Percentiles rank a stretch among this genome's conserved stretches.
These are phyloP conservation scores for Amphiprion clarkii DNA, from an alignment of 2,797 vertebrate species.

Conservation along the genomic window DNA sequence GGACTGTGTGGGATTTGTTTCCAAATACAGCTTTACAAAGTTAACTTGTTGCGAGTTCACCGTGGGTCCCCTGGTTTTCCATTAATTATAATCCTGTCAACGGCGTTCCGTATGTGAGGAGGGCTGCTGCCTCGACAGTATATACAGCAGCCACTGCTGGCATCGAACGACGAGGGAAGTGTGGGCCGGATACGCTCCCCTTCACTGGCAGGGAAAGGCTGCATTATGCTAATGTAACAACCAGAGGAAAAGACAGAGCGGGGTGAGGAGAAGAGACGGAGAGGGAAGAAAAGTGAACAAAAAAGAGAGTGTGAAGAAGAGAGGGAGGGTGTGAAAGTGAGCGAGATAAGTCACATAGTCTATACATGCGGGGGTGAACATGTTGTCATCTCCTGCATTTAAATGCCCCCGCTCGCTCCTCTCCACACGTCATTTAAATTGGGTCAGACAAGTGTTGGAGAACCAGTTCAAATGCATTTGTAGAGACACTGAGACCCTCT, in stretches of 20 bases:
- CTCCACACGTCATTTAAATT: constrained; percentile 73
- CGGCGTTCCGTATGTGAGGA: constrained; percentile 50
- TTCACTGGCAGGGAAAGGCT: constrained; percentile 74
- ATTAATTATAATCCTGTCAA: constrained; percentile 81
- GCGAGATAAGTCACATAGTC: constrained; percentile 50
- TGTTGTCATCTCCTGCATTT: constrained; percentile 74
- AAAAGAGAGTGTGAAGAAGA: constrained; percentile 48
- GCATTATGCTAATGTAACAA: constrained; percentile 82
- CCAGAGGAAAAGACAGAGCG: constrained; percentile 55
- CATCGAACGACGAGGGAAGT: constrained; percentile 60
- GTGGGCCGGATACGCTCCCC: constrained; percentile 75
- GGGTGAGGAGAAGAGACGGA: constrained; percentile 10
- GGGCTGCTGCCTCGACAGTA: constrained; percentile 59
- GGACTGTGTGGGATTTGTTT: constrained; percentile 70
- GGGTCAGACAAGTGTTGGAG: constrained; percentile 65
- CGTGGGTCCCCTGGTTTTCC: constrained; percentile 66
- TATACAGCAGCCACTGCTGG: constrained; percentile 61
- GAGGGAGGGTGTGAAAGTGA: constrained; percentile 48
- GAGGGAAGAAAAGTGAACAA: constrained; percentile 40
- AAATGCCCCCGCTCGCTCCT: constrained; percentile 61
- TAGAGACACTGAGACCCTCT: constrained; percentile 45
- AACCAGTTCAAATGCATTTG: constrained; percentile 58
- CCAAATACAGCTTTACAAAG: constrained; percentile 67
- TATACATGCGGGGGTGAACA: constrained; percentile 63
- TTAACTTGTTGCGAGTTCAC: constrained; percentile 77